phyloP scores from a whole-genome alignment of 2,797 vertebrate genomes.

The Malurus splendens region DNA sequence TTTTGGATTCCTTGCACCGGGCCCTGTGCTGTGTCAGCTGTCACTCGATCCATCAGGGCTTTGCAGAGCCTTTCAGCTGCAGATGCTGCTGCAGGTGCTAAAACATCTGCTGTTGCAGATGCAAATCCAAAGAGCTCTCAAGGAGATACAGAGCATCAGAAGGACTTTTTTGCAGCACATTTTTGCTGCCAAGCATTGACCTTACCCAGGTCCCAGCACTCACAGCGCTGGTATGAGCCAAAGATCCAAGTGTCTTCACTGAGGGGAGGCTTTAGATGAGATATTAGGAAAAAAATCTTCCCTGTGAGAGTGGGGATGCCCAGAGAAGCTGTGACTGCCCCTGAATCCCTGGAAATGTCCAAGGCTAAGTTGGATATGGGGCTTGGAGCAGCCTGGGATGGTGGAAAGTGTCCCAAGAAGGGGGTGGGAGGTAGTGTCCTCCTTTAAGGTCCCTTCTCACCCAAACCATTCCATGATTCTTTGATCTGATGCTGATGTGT shows the following conservation, averaged over 20 bases:
- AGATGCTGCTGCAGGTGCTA: background rate
- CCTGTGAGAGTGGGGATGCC: background rate
- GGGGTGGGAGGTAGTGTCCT: background rate
- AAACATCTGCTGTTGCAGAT: background rate
- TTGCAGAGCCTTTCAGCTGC: background rate
- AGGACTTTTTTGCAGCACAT: background rate
- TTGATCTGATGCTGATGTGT: background rate
- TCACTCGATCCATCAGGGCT: background rate
- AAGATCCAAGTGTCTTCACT: background rate
- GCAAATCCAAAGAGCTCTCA: background rate
- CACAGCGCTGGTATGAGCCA: background rate
- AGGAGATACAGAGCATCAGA: background rate
- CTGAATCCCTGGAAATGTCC: background rate
- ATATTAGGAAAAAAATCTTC: background rate
- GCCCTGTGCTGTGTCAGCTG: background rate
- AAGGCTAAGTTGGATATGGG: rapidly evolving
- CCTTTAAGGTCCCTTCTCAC: background rate
- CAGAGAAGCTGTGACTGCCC: background rate
- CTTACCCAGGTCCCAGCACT: background rate
- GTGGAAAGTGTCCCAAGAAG: background rate
- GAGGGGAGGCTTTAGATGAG: background rate
- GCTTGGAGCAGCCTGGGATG: rapidly evolving
- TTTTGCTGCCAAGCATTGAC: background rate
- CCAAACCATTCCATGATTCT: background rate
- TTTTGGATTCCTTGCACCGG: background rate